Base-by-base conservation (phyloP, 2,888 invertebrate species). In the Ochropleura plecta region DNA sequence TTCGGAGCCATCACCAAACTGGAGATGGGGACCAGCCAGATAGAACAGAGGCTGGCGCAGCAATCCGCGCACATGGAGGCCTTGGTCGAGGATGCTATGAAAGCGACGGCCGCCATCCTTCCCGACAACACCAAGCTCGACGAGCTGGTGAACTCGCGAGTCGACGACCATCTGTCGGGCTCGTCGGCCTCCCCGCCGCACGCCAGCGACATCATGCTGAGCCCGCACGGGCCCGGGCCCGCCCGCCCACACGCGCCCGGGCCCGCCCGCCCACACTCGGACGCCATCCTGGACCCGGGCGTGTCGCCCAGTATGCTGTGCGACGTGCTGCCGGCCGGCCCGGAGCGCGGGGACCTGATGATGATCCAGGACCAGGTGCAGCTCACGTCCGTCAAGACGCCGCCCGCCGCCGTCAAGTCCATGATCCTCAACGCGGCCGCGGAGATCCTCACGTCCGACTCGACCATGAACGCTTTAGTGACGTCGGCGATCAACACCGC, bases 391-490 rank as follows among this genome's bases (percentile, higher is more conserved):
- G 96, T 96, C 76, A 97, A 95, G 89, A 97, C 97, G 63, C 97
- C 97, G 63, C 96, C 97, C 3, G 97, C 97, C 48, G 97, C 97
- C 48, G 97, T 97, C 86, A 98, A 98, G 84, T 97, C 97, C n/a
- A 98, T 98, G 97, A 97, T 98, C 63, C 95, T 98, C 71, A 98
- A 97, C 90, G 98, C 98, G 9, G 97, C 98, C 0, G 98, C 97
- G 0, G 98, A 98, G 93, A 97, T 97, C 86, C 96, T 98, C 18
- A 97, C 97, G 65, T 97, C 97, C 0, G 95, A 97, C 94, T 94
- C 96, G 70, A 96, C 97, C 55, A 97, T 97, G 96, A 96, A 96
- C 90, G 96, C 96, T 79, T 90, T 97, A 46, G 97, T 97, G 88
- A 97, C 97, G 88, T 97, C 95, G 51, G 96, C 94, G 77, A 97